Base-by-base conservation (phyloP, 2,888 invertebrate genomes). In the Polylopha cassiicola region DNA sequence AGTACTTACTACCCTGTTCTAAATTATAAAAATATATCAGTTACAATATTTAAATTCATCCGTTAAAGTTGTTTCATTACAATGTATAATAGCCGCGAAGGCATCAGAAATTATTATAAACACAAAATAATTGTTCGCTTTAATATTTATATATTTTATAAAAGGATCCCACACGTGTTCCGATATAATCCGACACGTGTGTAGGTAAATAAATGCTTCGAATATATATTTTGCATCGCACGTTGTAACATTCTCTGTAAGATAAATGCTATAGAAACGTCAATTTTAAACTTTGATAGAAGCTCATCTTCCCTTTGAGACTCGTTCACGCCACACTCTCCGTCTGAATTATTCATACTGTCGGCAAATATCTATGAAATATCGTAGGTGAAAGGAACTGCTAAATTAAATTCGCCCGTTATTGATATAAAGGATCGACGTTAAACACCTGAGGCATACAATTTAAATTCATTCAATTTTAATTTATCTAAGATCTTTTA, bases 321-420 rank as follows among this genome's bases (percentile, higher is more conserved):
- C 70, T 73, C 61, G 75, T 73, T 74, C 70, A 60, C 69, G 62
- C 71, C 67, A 65, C 70, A 64, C 67, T 67, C 65, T 65, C 26
- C 44, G 56, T 60, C 59, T 79, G 78, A 77, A 79, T 81, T 74
- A 80, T 79, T 80, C 77, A 80, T 80, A 65, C 53, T 61, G 59
- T 59, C 61, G 55, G 65, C 65, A 73, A 72, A 74, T 75, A 71
- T 71, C 73, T 72, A 69, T 68, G 65, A 70, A 71, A 70, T 69
- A 63, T 63, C 60, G 48, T 53, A 59, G 50, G 51, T 61, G 60
- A 65, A 67, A 71, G 51, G 29, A 39, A 39, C 29, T 29, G 39
- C 33, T 21, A 43, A 43, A 43, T 39, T 30, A 43, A 39, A 43
- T 43, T 43, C 38, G 24, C 24, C 30, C 33, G 34, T 33, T 43